These are phyloP conservation scores for Phenganax marumi DNA, from an alignment of 92 coral and sea anemone genomes.

Conservation along the genomic window DNA sequence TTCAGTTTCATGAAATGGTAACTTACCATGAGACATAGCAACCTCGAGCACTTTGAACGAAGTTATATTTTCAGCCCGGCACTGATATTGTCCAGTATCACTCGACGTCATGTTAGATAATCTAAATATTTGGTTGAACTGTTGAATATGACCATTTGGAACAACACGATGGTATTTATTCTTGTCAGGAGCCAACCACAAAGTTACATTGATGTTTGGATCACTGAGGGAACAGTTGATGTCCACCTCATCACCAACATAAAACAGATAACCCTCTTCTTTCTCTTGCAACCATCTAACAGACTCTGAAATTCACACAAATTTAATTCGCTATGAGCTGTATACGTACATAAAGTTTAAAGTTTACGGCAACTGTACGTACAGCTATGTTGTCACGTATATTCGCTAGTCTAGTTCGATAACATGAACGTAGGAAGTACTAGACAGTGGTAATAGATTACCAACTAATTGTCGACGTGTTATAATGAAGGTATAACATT, in stretches of 20 bases:
- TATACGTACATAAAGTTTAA: background rate
- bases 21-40: background rate
- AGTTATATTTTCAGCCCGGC: slow-evolving; percentile 30
- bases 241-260: background rate
- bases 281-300: background rate
- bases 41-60: slow-evolving; percentile 6
- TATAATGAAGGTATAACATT: too few species aligned
- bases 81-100: slow-evolving; percentile 42
- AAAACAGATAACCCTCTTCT: background rate
- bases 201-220: background rate
- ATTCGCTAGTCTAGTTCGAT: too few species aligned
- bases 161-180: slow-evolving; percentile 15
- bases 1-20: background rate
- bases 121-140: slow-evolving; percentile 24
- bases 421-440: too few species aligned
- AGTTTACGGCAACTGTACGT: background rate
- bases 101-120: background rate
- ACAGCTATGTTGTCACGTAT: background rate
- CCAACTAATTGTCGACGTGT: too few species aligned
- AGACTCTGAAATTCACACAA: background rate
- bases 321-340: background rate
- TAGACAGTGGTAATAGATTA: too few species aligned
- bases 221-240: background rate
- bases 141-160: slow-evolving; percentile 14
- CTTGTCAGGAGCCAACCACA: background rate